Evolutionary conservation across 2,888 invertebrate genomes (phyloP), one percentile per base, ranked within the genome.

Genomic region (Macrostomum cliftonense): DNA sequence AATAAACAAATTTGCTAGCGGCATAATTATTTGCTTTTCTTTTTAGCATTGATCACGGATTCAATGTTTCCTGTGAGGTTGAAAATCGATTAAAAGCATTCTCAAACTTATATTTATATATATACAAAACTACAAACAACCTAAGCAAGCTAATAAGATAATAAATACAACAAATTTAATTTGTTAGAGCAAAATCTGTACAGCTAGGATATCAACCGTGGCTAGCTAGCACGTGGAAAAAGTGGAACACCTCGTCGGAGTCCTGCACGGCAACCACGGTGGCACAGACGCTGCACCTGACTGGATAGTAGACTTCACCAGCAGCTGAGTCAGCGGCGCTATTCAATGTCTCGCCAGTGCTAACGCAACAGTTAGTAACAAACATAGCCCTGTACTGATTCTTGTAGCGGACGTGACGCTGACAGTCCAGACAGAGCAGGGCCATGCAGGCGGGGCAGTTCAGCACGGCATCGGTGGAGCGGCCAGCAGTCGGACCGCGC

Each of bases 321-420:
- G 50, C 50, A 11, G 14, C 42, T n/a, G n/a, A n/a, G 12, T 50
- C 14, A 13, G 14, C 43, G 40, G 45, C 17, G 43, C 37, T 42
- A 54, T 52, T n/a, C 21, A 19, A 14, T 53, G 38, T n/a, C 43
- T 17, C 19, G 12, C 21, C 2, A 13, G 43, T 12, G 14, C 12
- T 21, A 16, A 37, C 36, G 13, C 14, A 48, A 61, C 76, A 77
- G 61, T 76, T 76, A 57, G 67, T 67, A 1, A 76, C 76, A 65
- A 77, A 77, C 77, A 77, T 77, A 12, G 77, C 77, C 54, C 77
- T 63, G 60, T 75, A 77, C 57, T 77, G 77, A 51, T 72, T 71
- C 47, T 67, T 64, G 59, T 75, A 77, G 1, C 67, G 56, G 39
- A 68, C 72, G 60, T 76, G 76, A 52, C 74, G 63, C 58, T 77